These are phyloP conservation scores for Sceliomorpha sp. DNA, from an alignment of 2,888 invertebrate species.

Conservation along the genomic window DNA sequence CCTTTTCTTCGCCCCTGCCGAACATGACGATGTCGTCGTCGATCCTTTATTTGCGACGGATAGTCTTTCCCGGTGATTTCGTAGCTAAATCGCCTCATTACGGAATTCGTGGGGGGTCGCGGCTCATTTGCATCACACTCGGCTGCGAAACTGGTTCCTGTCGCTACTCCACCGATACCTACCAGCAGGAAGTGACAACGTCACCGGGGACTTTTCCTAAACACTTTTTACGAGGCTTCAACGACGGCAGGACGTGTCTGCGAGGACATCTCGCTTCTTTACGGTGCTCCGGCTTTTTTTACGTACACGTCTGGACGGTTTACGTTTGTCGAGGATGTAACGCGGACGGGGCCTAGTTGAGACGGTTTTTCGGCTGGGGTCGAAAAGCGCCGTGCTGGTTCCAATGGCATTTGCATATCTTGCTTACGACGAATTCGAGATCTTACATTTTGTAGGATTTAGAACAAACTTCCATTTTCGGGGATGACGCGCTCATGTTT, in stretches of 20 bases:
- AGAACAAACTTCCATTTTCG: too few species aligned
- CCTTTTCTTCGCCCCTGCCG: conserved; percentile 9
- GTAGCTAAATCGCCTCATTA: conserved; percentile 80
- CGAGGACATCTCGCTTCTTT: conserved; percentile 55
- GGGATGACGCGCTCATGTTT: too few species aligned
- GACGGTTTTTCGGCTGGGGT: neutral
- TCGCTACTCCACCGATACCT: conserved; percentile 13
- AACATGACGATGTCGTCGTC: conserved; percentile 34
- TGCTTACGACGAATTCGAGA: too few species aligned
- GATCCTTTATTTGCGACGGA: conserved; percentile 57
- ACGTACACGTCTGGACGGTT: conserved; percentile 26
- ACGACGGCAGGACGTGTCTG: conserved; percentile 60
- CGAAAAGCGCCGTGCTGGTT: neutral
- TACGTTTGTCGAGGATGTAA: conserved; percentile 43
- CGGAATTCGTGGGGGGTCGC: conserved; percentile 71
- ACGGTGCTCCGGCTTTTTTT: conserved; percentile 20
- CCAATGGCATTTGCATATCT: neutral
- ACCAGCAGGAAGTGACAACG: conserved; percentile 49
- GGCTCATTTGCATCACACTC: conserved; percentile 74
- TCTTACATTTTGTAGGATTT: too few species aligned
- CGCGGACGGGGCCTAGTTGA: neutral
- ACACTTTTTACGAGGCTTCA: conserved; percentile 65
- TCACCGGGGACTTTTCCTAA: conserved; percentile 50
- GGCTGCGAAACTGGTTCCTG: conserved; percentile 61
- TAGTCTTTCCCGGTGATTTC: conserved; percentile 68